phyloP scores from a whole-genome alignment of 2,113 vertebrate species.

The Monopterus albus region DNA sequence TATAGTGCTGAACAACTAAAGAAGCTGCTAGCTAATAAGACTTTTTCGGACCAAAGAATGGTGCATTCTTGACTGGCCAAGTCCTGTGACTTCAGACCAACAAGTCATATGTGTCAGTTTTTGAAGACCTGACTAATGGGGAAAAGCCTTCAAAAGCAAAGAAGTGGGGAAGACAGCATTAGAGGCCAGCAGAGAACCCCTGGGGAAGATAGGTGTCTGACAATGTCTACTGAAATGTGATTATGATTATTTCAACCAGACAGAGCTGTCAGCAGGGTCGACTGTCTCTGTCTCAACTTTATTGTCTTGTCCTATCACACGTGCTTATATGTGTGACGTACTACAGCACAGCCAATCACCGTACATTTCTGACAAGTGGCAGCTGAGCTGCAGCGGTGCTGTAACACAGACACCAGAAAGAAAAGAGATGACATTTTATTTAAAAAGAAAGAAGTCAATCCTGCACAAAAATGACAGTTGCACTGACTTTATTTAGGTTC shows the following conservation, averaged over 20 bases:
- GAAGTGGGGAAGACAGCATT: neutral
- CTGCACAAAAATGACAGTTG: constrained; percentile 40
- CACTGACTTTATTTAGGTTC: constrained; percentile 32
- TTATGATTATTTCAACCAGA: no score
- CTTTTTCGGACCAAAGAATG: neutral
- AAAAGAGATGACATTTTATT: no score
- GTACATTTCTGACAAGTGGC: neutral
- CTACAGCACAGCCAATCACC: constrained; percentile 15
- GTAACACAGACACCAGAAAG: neutral
- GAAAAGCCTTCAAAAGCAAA: neutral
- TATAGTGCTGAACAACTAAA: no score
- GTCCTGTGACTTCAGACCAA: neutral
- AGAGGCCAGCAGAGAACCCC: neutral
- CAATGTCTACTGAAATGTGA: neutral
- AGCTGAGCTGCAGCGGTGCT: neutral
- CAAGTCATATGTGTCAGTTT: neutral
- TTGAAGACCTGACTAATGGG: neutral
- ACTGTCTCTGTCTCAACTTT: neutral
- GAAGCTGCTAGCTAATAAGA: no score
- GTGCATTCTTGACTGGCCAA: neutral
- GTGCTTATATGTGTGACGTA: constrained; percentile 6
- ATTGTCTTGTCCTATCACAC: neutral
- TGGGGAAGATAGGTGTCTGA: neutral
- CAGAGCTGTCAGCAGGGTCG: neutral
- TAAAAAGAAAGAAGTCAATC: constrained; percentile 21